Evolutionary conservation across 1,140 invertebrate species (phyloP).

Genomic region (Copidosoma floridanum): DNA sequence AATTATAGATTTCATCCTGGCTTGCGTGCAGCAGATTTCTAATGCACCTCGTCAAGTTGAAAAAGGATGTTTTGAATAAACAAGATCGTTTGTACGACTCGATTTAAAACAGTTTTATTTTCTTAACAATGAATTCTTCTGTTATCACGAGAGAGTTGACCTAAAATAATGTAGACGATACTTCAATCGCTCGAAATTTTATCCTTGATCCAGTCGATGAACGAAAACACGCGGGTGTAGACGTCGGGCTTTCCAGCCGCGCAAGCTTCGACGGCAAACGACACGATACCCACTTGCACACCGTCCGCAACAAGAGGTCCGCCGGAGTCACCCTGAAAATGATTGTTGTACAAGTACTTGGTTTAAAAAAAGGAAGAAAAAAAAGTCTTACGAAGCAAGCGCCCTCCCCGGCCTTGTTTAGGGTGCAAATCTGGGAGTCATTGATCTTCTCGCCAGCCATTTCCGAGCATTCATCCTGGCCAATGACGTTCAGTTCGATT

Average conservation of each 20-base stretch:
- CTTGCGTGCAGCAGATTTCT: too few species aligned
- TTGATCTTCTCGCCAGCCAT: conserved; percentile 13
- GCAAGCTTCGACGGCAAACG: conserved; percentile 64
- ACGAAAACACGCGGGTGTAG: conserved; percentile 61
- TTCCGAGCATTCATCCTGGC: conserved; percentile 3
- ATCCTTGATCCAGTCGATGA: conserved; percentile 48
- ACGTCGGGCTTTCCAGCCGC: conserved; percentile 65
- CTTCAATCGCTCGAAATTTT: too few species aligned
- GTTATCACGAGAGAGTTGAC: too few species aligned
- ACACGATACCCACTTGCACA: conserved; percentile 60
- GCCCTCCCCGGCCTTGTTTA: conserved; percentile 53
- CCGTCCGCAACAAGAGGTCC: conserved; percentile 44
- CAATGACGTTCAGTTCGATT: not conserved
- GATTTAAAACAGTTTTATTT: too few species aligned
- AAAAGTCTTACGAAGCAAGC: conserved; percentile 52
- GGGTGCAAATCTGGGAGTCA: not conserved
- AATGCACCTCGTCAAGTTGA: too few species aligned
- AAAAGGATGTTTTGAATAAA: too few species aligned
- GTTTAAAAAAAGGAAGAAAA: too few species aligned
- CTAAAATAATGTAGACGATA: too few species aligned
- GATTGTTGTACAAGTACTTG: not conserved
- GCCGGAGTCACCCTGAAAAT: conserved; percentile 35
- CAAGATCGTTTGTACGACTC: too few species aligned
- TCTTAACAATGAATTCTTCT: too few species aligned
- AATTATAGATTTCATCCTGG: too few species aligned